Base-by-base conservation (phyloP, 2,797 vertebrate genomes). In the Acanthiza pusilla region DNA sequence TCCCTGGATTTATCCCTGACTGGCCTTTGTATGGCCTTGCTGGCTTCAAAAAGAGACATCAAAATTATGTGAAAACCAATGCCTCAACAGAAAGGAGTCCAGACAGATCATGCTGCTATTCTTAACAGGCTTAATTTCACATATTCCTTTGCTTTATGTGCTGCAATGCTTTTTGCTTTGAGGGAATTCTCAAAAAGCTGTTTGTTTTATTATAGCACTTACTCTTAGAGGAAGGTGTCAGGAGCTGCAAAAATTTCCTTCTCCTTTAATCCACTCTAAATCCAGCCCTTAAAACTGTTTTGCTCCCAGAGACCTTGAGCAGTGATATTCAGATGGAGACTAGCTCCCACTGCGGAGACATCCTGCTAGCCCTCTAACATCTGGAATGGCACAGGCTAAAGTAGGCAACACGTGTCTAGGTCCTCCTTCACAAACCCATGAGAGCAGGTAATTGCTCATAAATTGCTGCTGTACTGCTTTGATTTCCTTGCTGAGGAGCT, bases 191-290 rank as follows among this genome's bases (percentile, higher is more conserved):
- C 21, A 17, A 34, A 30, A 20, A 74, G 36, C 16, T 58, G 11
- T 65, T 88, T 43, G 11, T 53, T 93, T 91, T 81, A 45, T 62
- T 32, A 54, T 14, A 71, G 36, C 1, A 0, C 36, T 79, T 43
- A 36, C 22, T 50, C 57, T 88, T 83, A 66, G 36, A 65, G 32
- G 29, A 91, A 72, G 62, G 17, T 91, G 47, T 51, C 57, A 54
- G 61, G 72, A 72, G 25, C 79, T 58, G 53, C 25, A 85, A 62
- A 85, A 83, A 38, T 89, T 67, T 65, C 26, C 5, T 86, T 80
- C 54, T 89, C 25, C 47, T 88, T 75, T 92, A 94, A 78, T 32
- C 36, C 22, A 9, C 54, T 86, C 7, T 29, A 72, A 89, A 92
- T 54, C 23, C 27, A 78, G n/a, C 25, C 13, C 40, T 78, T 63